Evolutionary conservation across 2,888 invertebrate species (phyloP), one percentile per base, ranked within the genome.

Genomic region (Leistus spinibarbis): DNA sequence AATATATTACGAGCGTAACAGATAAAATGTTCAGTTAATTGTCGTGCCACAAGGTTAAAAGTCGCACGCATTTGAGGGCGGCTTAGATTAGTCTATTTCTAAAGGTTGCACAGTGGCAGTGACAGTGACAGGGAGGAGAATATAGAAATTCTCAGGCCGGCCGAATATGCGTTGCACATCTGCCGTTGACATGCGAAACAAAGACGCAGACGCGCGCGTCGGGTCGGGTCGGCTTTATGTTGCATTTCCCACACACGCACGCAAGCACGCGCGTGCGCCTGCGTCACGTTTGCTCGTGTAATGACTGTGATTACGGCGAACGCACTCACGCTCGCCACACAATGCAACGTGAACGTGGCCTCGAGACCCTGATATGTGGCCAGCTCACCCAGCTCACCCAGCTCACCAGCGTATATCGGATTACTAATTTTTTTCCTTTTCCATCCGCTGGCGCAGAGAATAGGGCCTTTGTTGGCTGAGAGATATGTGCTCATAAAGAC

Each of bases 151-250:
- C 78, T 79, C 79, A 78, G 78, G 80, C 78, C 79, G 78, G 79
- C 76, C 79, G 79, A 84, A 83, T 83, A n/a, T n/a, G n/a, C n/a
- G 83, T 82, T 83, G 83, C 84, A 87, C 85, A 85, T 86, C 86
- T 86, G 86, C 85, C 86, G 82, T 86, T 87, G 85, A 88, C 88
- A 86, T 87, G 86, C 87, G 86, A 84, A 85, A 83, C 87, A 86
- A 84, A 85, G 83, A 85, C 84, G 84, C 85, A 85, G 84, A 84
- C 82, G 82, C 79, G 80, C 81, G 78, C 79, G 81, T 80, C 23
- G 80, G 85, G 85, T 85, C 85, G 78, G 85, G 85, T 83, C 85
- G 83, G 83, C 82, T 83, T n/a, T n/a, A n/a, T 79, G 69, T 78
- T 78, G 77, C 70, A 76, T 65, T 60, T 77, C 74, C 22, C 69